Evolutionary conservation across 2,888 invertebrate species (phyloP).

Genomic region (Cryptops parisi): DNA sequence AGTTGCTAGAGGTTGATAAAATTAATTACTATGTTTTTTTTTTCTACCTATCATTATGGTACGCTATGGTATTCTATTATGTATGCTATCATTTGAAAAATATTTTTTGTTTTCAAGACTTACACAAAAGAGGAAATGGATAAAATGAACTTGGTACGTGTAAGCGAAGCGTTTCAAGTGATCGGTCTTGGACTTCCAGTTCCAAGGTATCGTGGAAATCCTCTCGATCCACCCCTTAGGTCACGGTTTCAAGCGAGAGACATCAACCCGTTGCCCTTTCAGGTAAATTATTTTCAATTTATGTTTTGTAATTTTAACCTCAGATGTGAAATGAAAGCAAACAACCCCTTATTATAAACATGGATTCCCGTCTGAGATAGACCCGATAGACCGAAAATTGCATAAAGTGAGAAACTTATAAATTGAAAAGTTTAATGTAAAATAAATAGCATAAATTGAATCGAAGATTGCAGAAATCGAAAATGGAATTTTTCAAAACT

Average conservation of each 20-base stretch:
- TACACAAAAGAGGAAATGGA: constrained; percentile 60
- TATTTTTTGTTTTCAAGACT: background rate
- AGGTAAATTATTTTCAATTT: constrained; percentile 21
- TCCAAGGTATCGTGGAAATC: constrained; percentile 67
- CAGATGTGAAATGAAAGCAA: too few species aligned
- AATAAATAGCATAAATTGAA: too few species aligned
- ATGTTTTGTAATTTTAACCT: background rate
- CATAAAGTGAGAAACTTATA: too few species aligned
- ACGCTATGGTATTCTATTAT: background rate
- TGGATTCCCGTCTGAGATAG: too few species aligned
- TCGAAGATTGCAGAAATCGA: too few species aligned
- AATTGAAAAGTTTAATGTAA: too few species aligned
- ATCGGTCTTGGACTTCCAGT: constrained; percentile 84
- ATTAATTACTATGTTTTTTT: background rate
- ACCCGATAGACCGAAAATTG: too few species aligned
- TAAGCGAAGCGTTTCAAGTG: constrained; percentile 82
- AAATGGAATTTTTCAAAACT: too few species aligned
- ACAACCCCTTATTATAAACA: too few species aligned
- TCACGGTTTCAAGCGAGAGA: constrained; percentile 90
- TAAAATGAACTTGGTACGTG: constrained; percentile 76
- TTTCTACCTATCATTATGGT: background rate
- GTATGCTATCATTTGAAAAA: background rate
- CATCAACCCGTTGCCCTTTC: constrained; percentile 43
- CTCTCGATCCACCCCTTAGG: constrained; percentile 85
- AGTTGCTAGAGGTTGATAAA: constrained; percentile 53